Evolutionary conservation across 2,113 vertebrate species (phyloP), one percentile per base, ranked within the genome.

Genomic region (Varanus salvator): DNA sequence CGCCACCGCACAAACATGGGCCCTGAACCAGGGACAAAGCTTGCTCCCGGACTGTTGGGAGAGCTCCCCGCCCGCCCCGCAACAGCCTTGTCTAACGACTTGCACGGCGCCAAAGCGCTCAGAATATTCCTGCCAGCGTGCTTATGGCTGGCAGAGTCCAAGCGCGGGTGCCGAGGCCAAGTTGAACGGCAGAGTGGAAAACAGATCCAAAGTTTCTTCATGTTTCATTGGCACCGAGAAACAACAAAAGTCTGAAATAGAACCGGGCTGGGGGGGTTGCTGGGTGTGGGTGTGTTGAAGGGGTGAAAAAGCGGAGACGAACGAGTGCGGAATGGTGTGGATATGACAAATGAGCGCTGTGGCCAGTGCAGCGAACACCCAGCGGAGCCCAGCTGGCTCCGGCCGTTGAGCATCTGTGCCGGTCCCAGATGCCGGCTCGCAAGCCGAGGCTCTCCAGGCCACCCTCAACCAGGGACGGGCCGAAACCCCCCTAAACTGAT

Each of bases 61-160:
- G 80, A 52, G 52, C 38, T 44, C 38, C 38, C 38, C 38, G n/a
- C 6, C 0, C 0, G 31, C 17, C 85, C 38, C 54, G 0, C 0
- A 38, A 34, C 23, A 0, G 44, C 72, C 44, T 34, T 3, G 27
- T 34, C 74, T 6, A 50, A 52, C 44, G 76, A 64, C 25, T 15
- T 5, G 1, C 11, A 8, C 31, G 1, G 21, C 68, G 76, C 64
- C 76, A 69, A 80, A 50, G 21, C 27, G 44, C 11, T 27, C 19
- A 29, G 74, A 48, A 60, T 48, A 17, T 64, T 31, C 31, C 34
- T 77, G 85, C 85, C 85, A 64, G 57, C 12, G 2, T 66, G 80
- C 81, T 66, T 66, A n/a, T 34, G 71, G 78, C 54, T 89, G 80
- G 69, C 34, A 83, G 57, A 15, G 52, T 50, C 69, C 27, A 1